A percentile compares a stretch with the other conserved stretches of the same genome.
phyloP scores from a whole-genome alignment of 1,140 invertebrate genomes.

The Lepidotrigona ventralis region DNA sequence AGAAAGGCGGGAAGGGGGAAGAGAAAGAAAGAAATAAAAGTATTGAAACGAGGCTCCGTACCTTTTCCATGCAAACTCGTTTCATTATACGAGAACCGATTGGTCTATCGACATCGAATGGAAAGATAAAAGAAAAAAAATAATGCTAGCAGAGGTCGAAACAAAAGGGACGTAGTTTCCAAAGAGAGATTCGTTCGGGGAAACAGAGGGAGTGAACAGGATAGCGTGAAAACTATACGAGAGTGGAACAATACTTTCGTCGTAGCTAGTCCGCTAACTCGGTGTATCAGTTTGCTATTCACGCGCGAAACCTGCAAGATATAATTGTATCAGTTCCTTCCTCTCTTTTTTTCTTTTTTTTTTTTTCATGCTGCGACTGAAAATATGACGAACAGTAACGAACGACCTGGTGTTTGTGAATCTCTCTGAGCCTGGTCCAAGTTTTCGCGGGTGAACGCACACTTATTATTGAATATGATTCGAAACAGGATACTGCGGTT shows the following conservation, averaged over 20 bases:
- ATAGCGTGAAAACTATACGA: background rate
- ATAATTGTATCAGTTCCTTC: background rate
- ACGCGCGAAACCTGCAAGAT: conserved; percentile 26
- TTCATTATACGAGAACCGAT: background rate
- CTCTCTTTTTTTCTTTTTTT: too few species aligned
- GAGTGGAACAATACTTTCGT: background rate
- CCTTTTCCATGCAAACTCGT: background rate
- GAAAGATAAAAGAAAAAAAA: background rate
- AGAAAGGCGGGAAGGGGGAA: too few species aligned
- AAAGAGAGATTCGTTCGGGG: background rate
- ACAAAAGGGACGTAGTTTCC: background rate
- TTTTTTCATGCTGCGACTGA: background rate
- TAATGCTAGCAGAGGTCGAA: background rate
- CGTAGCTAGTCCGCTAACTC: background rate
- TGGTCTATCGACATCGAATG: background rate
- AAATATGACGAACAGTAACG: background rate
- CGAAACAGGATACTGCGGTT: background rate
- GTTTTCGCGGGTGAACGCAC: background rate
- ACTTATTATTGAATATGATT: background rate
- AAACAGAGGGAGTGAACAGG: background rate
- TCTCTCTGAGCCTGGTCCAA: background rate
- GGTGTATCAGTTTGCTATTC: conserved; percentile 30
- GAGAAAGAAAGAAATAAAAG: background rate
- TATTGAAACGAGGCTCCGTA: background rate
- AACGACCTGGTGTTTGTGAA: background rate